Conservation (phyloP, 2,888 invertebrate genomes). For the Acanthococcus lagerstroemiae region DNA sequence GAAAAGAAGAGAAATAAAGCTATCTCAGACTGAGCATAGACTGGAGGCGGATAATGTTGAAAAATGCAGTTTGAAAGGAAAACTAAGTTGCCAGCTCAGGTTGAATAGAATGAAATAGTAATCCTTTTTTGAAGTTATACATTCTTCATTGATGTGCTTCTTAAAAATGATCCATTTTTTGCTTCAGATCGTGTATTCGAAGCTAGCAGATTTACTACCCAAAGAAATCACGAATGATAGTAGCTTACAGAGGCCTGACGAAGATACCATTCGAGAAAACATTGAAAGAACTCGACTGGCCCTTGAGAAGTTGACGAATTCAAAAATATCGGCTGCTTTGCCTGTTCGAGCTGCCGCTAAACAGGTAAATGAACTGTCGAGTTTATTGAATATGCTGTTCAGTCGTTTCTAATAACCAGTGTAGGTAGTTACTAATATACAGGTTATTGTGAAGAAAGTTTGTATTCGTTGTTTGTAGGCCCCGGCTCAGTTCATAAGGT, state of each 20-base stretch:
- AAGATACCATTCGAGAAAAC: slow-evolving; percentile 74
- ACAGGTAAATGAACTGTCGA: slow-evolving; percentile 50
- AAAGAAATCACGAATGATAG: slow-evolving; percentile 85
- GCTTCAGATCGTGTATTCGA: slow-evolving; percentile 76
- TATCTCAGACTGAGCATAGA: no score
- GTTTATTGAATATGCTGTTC: no score
- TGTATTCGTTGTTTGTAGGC: slow-evolving; percentile 48
- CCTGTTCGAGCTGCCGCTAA: slow-evolving; percentile 93
- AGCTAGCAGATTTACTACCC: slow-evolving; percentile 82
- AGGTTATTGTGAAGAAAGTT: no score
- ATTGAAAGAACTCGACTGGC: slow-evolving; percentile 84
- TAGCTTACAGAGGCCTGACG: slow-evolving; percentile 75
- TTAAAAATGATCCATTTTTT: no score
- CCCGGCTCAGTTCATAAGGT: slow-evolving; percentile 92
- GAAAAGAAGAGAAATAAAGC: no score
- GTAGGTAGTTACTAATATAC: no score
- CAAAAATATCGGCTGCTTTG: slow-evolving; percentile 91
- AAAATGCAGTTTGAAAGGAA: background rate
- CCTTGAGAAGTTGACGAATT: slow-evolving; percentile 75
- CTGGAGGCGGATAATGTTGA: no score
- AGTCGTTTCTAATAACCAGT: no score
- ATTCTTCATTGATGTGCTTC: no score
- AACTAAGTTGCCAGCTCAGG: background rate
- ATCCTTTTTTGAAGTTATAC: no score
- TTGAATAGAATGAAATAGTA: no score